Percentiles rank a stretch among this genome's conserved stretches.
phyloP scores from a whole-genome alignment of 2,888 invertebrate genomes.

The Physocephala rufipes region DNA sequence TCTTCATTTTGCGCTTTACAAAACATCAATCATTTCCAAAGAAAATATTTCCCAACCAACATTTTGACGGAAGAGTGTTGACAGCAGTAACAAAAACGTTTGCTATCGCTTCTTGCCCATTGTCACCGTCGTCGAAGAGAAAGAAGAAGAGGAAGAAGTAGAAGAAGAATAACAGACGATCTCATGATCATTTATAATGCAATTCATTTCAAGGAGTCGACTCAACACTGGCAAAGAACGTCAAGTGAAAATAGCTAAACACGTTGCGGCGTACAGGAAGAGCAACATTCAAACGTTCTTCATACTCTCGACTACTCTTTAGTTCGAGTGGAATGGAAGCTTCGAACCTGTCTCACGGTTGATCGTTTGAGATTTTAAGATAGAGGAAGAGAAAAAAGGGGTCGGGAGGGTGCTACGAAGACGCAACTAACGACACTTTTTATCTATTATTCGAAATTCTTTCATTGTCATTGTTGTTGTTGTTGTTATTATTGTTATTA shows the following conservation, averaged over 20 bases:
- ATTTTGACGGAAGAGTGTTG: constrained; percentile 30
- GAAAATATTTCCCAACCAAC: constrained; percentile 3
- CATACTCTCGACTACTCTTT: too few species aligned
- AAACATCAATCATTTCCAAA: constrained; percentile 20
- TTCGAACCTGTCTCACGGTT: too few species aligned
- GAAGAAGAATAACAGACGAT: constrained; percentile 18
- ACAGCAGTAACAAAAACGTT: constrained; percentile 33
- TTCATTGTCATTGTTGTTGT: constrained; percentile 21
- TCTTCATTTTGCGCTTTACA: neutral
- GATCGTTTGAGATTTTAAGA: neutral
- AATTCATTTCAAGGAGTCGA: constrained; percentile 10
- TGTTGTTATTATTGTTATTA: constrained; percentile 30
- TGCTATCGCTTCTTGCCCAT: constrained; percentile 24
- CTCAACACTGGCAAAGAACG: neutral
- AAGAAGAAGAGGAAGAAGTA: constrained; percentile 17
- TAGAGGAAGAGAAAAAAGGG: neutral
- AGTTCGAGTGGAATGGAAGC: too few species aligned
- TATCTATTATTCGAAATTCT: constrained; percentile 23
- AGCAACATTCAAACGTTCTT: neutral
- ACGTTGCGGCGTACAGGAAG: neutral
- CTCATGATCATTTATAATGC: constrained; percentile 31
- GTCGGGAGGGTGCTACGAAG: too few species aligned
- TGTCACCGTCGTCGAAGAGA: constrained; percentile 7
- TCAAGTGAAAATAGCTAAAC: neutral
- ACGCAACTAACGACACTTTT: neutral